Percentiles rank a stretch among this genome's conserved stretches.
These are phyloP conservation scores for Phyllostomus hastatus DNA, from an alignment of 2,113 vertebrate species.

Conservation along the genomic window DNA sequence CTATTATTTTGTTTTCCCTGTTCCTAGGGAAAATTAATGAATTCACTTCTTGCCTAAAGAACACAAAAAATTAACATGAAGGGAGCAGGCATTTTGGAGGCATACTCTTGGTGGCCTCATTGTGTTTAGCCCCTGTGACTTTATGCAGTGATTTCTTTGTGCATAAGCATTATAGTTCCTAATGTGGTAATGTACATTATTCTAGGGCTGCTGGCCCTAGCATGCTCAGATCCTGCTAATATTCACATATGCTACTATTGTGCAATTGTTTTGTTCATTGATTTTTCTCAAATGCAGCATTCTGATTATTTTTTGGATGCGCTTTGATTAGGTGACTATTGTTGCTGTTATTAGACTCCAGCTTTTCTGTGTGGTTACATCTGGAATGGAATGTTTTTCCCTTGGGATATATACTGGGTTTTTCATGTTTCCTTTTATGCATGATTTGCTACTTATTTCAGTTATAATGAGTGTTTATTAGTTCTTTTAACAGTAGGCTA, in stretches of 20 bases:
- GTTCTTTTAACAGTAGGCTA: conserved; percentile 17
- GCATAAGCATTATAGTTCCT: neutral
- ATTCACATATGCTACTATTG: neutral
- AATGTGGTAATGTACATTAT: neutral
- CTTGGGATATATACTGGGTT: neutral
- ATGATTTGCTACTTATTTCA: conserved; percentile 26
- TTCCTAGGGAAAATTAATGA: conserved; percentile 1
- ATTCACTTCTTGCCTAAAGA: neutral
- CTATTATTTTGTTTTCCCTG: conserved; percentile 22
- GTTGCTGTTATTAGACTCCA: neutral
- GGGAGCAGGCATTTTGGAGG: neutral
- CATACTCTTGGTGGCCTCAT: neutral
- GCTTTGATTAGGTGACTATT: neutral
- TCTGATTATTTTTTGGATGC: neutral
- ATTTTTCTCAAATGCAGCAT: neutral
- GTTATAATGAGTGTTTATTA: conserved; percentile 9
- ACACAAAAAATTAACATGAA: neutral
- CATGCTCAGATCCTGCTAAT: neutral
- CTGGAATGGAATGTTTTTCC: neutral
- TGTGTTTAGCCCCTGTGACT: neutral
- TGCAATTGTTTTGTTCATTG: neutral
- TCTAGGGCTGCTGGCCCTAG: neutral
- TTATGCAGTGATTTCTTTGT: neutral
- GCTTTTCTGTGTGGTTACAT: neutral
- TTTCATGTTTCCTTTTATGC: conserved; percentile 2